Evolutionary conservation across 2,797 vertebrate genomes (phyloP).

Genomic region (Anniella stebbinsi): DNA sequence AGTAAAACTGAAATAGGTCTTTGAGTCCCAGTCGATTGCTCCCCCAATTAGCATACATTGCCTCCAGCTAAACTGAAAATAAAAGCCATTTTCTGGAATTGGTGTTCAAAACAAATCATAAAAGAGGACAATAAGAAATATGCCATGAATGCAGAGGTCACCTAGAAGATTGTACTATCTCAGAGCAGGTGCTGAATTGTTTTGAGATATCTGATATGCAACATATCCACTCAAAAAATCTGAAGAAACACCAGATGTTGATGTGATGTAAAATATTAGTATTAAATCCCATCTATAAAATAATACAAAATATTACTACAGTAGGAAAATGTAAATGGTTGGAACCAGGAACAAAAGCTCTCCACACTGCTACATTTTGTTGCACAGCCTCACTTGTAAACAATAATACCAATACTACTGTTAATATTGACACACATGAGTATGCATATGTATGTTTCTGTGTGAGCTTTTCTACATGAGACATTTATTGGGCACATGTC

Average conservation of each 20-base stretch:
- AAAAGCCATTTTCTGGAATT: constrained; percentile 22
- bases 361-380: not conserved
- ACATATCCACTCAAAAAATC: not conserved
- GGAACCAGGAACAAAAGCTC: not conserved
- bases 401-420: not conserved
- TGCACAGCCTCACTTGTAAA: not conserved
- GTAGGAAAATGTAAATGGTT: not conserved
- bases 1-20: constrained; percentile 19
- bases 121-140: constrained; percentile 1
- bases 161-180: not conserved
- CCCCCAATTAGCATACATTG: constrained; percentile 22
- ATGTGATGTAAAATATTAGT: not conserved
- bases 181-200: not conserved
- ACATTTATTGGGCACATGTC: too few species aligned
- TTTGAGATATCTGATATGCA: not conserved
- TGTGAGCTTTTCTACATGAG: too few species aligned
- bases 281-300: not conserved
- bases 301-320: not conserved
- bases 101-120: constrained; percentile 15
- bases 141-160: constrained; percentile 10
- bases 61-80: constrained; percentile 39
- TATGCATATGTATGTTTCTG: too few species aligned
- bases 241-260: not conserved
- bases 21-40: not conserved
- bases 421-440: not conserved